Conservation (phyloP, 2,113 vertebrate species). For the Psettodes erumei region DNA sequence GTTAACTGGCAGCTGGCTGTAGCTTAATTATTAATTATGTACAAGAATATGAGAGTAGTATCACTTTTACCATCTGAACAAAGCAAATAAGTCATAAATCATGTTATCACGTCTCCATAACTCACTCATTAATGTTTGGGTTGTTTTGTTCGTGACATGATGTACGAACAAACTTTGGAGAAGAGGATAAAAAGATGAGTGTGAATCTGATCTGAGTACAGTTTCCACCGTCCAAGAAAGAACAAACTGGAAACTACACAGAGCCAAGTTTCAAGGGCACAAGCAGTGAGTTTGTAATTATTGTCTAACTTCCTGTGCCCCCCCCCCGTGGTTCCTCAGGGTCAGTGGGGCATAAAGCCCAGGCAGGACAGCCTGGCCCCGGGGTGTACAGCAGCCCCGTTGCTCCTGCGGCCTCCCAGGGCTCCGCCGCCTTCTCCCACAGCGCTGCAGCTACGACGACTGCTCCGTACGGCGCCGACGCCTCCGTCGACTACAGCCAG, state of each 20-base stretch:
- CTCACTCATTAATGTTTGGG: not conserved
- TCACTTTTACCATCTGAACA: not conserved
- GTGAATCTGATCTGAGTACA: not conserved
- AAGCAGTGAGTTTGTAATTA: not conserved
- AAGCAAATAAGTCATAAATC: not conserved
- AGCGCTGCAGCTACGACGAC: constrained; percentile 63
- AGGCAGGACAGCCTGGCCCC: constrained; percentile 75
- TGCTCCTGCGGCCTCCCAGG: constrained; percentile 85
- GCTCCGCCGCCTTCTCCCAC: constrained; percentile 68
- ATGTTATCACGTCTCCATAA: not conserved
- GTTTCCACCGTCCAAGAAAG: not conserved
- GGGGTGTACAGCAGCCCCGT: constrained; percentile 78
- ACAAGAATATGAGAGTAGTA: not conserved
- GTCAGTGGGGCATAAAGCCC: constrained; percentile 84
- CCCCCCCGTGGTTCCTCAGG: constrained; percentile 60
- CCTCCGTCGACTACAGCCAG: constrained; percentile 85
- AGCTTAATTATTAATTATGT: not conserved
- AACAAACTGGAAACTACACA: not conserved
- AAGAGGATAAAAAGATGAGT: too few relatives aligned
- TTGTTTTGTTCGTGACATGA: not conserved
- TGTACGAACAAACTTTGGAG: not conserved
- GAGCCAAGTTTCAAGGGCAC: not conserved
- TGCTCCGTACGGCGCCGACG: constrained; percentile 84
- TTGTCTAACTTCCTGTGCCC: not conserved
- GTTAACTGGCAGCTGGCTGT: not conserved